Evolutionary conservation across 2,797 vertebrate genomes (phyloP), one percentile per base, ranked within the genome.

Genomic region (Crenuchus spilurus): DNA sequence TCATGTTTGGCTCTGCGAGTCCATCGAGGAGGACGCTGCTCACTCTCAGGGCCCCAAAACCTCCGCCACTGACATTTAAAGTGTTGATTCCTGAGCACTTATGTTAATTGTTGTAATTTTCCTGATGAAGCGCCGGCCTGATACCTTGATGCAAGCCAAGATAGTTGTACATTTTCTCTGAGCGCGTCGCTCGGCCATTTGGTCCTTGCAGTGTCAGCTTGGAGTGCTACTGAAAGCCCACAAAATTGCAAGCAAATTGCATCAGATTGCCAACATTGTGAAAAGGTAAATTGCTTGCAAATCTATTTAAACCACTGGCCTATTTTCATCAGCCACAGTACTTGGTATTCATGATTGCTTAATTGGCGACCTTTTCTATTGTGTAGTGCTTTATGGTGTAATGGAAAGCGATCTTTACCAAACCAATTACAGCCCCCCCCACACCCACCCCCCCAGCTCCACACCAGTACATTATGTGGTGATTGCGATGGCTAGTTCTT

Each of bases 81-180:
- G 97, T 99, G 96, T 98, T 99, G 96, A 98, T 99, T 99, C 98
- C 98, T 97, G 95, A 98, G 97, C 97, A 99, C 97, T 99, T 99
- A 99, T 98, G 97, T 95, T 99, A 99, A 99, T 99, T 98, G 97
- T 99, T 97, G 97, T 99, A 98, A 99, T 99, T 99, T 99, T 99
- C 97, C 97, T 99, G 97, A 99, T 99, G 97, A 99, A 98, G 96
- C 96, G 94, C 95, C 95, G 95, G 98, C 97, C 96, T 97, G 96
- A 96, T 96, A 97, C 95, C 95, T 97, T 95, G 96, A 97, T 97
- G 97, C 94, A 95, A n/a, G 95, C 96, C 96, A 96, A 97, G 96
- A 98, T 98, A 98, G 96, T 98, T 98, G 97, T 98, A 96, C 96
- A 97, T 98, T 98, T 98, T 98, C 95, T 95, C 94, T 95, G 95